Evolutionary conservation across 35 echinoderm and acorn worm genomes (phyloP).

Genomic region (Chiridota heheva): DNA sequence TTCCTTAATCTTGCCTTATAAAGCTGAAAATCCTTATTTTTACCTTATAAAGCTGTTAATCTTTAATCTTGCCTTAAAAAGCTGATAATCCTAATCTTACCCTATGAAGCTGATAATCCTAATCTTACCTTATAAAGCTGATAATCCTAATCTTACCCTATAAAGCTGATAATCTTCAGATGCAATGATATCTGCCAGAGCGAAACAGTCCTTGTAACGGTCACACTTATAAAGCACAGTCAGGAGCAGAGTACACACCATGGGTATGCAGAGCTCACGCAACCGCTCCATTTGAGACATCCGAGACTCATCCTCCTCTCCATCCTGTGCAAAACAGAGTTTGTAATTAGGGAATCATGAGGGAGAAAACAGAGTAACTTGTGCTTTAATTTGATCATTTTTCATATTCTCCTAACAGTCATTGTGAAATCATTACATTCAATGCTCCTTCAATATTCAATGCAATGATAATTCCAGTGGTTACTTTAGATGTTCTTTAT

Average conservation of each 20-base stretch:
- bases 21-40: background rate
- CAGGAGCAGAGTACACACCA: conserved; percentile 56
- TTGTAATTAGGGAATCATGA: too few species aligned
- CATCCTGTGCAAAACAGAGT: conserved; percentile 8
- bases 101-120: background rate
- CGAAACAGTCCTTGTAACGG: conserved; percentile 63
- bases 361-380: too few species aligned
- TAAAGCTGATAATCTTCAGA: conserved; percentile 87
- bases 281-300: conserved; percentile 56
- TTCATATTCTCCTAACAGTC: too few species aligned
- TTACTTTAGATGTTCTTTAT: too few species aligned
- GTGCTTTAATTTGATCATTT: too few species aligned
- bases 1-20: background rate
- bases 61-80: background rate
- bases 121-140: background rate
- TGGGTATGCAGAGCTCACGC: conserved; percentile 71
- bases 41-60: background rate
- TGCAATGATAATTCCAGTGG: too few species aligned
- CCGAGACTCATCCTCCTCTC: conserved; percentile 47
- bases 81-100: background rate
- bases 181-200: conserved; percentile 87
- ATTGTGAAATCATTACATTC: too few species aligned
- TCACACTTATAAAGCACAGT: conserved; percentile 79
- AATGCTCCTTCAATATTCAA: too few species aligned
- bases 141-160: conserved; percentile 42